Evolutionary conservation across 2,797 vertebrate genomes (phyloP).

Genomic region (Pseudopleuronectes americanus): DNA sequence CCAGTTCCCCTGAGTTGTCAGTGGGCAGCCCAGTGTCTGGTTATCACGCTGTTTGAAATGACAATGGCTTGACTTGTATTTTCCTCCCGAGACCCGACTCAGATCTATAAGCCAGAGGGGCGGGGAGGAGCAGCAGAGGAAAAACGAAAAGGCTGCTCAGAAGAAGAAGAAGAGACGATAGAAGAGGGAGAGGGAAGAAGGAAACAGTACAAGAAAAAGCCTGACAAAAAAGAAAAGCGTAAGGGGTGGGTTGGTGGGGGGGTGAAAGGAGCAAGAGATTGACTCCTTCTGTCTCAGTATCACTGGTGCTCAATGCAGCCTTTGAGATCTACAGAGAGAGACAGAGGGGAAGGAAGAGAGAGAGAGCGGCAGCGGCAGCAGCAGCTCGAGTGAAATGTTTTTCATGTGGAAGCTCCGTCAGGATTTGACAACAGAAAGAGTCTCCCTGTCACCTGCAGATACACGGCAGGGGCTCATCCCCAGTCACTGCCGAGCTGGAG

Average conservation of each 20-base stretch:
- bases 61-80: conserved; percentile 86
- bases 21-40: conserved; percentile 81
- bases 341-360: conserved; percentile 61
- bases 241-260: conserved; percentile 15
- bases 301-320: conserved; percentile 58
- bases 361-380: conserved; percentile 22
- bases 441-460: conserved; percentile 82
- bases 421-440: conserved; percentile 80
- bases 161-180: conserved; percentile 56
- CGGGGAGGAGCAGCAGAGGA: conserved; percentile 13
- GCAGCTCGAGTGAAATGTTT: conserved; percentile 71
- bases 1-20: conserved; percentile 81
- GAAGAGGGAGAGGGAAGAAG: conserved; percentile 41
- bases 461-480: conserved; percentile 73
- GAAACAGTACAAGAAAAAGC: conserved; percentile 39
- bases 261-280: conserved; percentile 26
- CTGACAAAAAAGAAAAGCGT: conserved; percentile 57
- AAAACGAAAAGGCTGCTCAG: conserved; percentile 32
- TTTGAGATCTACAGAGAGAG: conserved; percentile 68
- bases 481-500: conserved; percentile 36
- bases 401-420: conserved; percentile 77
- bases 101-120: conserved; percentile 77
- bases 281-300: conserved; percentile 65
- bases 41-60: conserved; percentile 85
- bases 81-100: conserved; percentile 79